Conservation (phyloP, 2,888 invertebrate genomes). For the Euzophera pinguis region DNA sequence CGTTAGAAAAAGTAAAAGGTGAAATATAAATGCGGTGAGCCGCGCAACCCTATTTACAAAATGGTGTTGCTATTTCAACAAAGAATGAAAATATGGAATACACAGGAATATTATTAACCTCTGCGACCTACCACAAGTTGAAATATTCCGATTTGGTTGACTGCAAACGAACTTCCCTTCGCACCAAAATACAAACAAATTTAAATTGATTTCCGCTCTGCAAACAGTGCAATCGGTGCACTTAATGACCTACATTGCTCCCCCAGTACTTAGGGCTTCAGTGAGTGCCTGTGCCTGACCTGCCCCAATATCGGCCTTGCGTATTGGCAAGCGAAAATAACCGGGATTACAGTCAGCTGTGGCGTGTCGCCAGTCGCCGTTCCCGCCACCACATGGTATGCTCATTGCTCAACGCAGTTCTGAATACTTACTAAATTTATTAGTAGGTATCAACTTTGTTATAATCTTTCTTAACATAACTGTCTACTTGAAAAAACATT, state of each 20-base stretch:
- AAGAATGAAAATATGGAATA: conserved; percentile 35
- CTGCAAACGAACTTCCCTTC: conserved; percentile 32
- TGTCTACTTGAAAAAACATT: too few relatives aligned
- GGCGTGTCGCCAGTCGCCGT: conserved; percentile 38
- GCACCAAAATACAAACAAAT: conserved; percentile 35
- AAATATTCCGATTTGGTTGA: conserved; percentile 42
- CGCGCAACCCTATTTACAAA: conserved; percentile 13
- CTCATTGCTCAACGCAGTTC: background rate
- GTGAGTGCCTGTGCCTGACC: conserved; percentile 70
- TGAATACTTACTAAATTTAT: conserved; percentile 27
- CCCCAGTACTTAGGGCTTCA: conserved; percentile 71
- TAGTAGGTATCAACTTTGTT: background rate
- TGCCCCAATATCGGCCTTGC: conserved; percentile 63
- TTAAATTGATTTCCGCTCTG: conserved; percentile 45
- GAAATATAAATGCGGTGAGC: conserved; percentile 20
- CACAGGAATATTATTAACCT: conserved; percentile 51
- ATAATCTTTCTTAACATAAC: too few relatives aligned
- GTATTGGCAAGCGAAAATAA: conserved; percentile 57
- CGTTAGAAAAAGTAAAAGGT: conserved; percentile 30
- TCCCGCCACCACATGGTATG: conserved; percentile 42
- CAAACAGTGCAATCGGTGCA: conserved; percentile 46
- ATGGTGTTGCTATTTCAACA: background rate
- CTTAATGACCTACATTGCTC: conserved; percentile 70
- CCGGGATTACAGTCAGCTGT: conserved; percentile 57
- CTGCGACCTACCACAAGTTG: conserved; percentile 64